These are phyloP conservation scores for Griposia aprilina DNA, from an alignment of 2,888 invertebrate species.

Conservation along the genomic window DNA sequence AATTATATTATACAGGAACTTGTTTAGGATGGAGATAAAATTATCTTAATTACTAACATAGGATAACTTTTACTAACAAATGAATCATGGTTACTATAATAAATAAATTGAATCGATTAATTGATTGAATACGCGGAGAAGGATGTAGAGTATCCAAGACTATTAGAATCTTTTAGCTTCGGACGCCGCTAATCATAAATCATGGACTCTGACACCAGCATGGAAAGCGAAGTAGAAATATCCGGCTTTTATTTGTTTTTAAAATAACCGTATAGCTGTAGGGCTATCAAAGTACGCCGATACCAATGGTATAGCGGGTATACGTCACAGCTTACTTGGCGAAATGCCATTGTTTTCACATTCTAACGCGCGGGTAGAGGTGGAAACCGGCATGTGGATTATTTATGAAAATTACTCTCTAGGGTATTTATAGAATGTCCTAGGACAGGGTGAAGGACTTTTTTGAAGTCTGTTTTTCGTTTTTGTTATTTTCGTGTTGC, in stretches of 20 bases:
- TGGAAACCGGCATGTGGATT: slow-evolving; percentile 57
- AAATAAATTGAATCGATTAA: neutral
- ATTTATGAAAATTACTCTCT: slow-evolving; percentile 65
- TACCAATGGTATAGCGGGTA: slow-evolving; percentile 29
- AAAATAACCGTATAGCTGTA: slow-evolving; percentile 50
- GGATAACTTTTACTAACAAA: too few relatives aligned
- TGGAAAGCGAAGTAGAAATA: slow-evolving; percentile 45
- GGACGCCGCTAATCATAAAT: slow-evolving; percentile 17
- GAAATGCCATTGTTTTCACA: slow-evolving; percentile 72
- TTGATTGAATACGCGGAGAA: neutral
- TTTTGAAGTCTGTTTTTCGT: slow-evolving; percentile 24
- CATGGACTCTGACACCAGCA: slow-evolving; percentile 5
- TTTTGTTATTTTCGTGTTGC: slow-evolving; percentile 23
- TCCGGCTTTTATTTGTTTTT: slow-evolving; percentile 50
- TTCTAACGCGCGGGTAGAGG: slow-evolving; percentile 59
- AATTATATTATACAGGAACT: too few relatives aligned
- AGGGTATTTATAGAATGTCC: slow-evolving; percentile 58
- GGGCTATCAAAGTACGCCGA: slow-evolving; percentile 52
- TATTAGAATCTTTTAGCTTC: neutral
- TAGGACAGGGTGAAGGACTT: slow-evolving; percentile 64
- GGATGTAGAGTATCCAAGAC: too few relatives aligned
- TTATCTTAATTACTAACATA: too few relatives aligned
- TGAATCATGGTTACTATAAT: too few relatives aligned
- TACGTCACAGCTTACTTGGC: slow-evolving; percentile 69
- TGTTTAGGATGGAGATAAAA: too few relatives aligned